Percentiles rank a stretch among this genome's conserved stretches.
Conservation (phyloP, 2,113 vertebrate species). For the Mandrillus leucophaeus region DNA sequence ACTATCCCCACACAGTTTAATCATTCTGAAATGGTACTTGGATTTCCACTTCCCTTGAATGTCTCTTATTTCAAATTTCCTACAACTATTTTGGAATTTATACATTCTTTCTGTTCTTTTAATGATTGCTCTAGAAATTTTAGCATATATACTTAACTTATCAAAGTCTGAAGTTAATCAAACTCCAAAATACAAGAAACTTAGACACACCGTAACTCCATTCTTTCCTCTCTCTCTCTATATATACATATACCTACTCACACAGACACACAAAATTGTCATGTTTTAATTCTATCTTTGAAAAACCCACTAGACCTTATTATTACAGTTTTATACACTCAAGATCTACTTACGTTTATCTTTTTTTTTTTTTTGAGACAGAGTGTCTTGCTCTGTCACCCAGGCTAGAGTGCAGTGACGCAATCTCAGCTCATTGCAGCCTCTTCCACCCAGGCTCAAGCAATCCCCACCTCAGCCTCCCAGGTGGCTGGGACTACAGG, state of each 20-base stretch:
- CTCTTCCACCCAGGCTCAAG: no score
- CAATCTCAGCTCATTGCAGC: no score
- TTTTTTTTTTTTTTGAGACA: neutral
- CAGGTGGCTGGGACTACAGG: no score
- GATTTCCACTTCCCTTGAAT: neutral
- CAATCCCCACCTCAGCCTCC: no score
- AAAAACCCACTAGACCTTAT: neutral
- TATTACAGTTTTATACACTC: neutral
- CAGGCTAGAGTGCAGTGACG: no score
- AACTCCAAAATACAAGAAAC: neutral
- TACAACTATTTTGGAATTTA: neutral
- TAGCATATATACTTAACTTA: neutral
- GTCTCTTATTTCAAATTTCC: neutral
- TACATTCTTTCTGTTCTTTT: slow-evolving; percentile 3
- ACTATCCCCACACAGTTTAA: neutral
- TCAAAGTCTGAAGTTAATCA: neutral
- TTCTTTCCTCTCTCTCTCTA: neutral
- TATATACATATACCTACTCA: no score
- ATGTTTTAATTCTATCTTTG: slow-evolving; percentile 43
- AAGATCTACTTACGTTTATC: neutral
- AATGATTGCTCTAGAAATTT: neutral
- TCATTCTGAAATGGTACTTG: neutral
- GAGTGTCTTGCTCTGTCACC: no score
- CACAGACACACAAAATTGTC: neutral
- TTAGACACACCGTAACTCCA: neutral